phyloP scores from a whole-genome alignment of 2,888 invertebrate species.

The Coenonympha glycerion region DNA sequence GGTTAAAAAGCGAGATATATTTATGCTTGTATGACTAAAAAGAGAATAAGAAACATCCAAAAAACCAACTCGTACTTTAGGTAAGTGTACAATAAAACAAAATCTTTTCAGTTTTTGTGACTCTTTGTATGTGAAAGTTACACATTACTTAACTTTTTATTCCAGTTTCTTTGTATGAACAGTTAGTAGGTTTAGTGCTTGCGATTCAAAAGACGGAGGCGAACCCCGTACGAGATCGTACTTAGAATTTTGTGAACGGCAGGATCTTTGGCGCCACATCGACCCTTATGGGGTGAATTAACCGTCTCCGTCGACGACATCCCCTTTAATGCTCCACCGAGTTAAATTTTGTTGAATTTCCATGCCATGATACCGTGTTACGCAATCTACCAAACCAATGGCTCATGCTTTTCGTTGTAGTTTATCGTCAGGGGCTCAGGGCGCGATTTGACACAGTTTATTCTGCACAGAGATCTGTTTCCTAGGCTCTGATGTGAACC shows the following conservation, averaged over 20 bases:
- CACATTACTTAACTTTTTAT: background rate
- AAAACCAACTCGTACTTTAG: background rate
- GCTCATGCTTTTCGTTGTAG: constrained; percentile 65
- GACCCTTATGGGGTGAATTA: constrained; percentile 75
- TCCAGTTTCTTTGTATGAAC: background rate
- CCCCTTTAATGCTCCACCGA: constrained; percentile 72
- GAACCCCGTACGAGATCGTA: constrained; percentile 41
- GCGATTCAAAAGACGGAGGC: constrained; percentile 32
- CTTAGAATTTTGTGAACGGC: constrained; percentile 72
- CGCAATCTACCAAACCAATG: constrained; percentile 57
- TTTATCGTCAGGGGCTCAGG: constrained; percentile 50
- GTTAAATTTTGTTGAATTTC: constrained; percentile 75
- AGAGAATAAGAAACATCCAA: background rate
- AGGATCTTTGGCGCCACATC: constrained; percentile 69
- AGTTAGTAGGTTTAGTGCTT: constrained; percentile 9
- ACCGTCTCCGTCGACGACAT: constrained; percentile 64
- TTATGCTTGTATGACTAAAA: no score
- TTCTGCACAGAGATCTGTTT: no score
- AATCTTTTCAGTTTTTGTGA: background rate
- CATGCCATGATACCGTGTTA: constrained; percentile 63
- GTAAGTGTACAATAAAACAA: background rate
- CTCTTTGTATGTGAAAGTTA: background rate
- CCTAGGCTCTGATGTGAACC: no score
- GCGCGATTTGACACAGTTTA: constrained; percentile 16
- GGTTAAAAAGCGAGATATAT: no score